These are phyloP conservation scores for Acestrorhynchus altus DNA, from an alignment of 2,797 vertebrate genomes.

Conservation along the genomic window DNA sequence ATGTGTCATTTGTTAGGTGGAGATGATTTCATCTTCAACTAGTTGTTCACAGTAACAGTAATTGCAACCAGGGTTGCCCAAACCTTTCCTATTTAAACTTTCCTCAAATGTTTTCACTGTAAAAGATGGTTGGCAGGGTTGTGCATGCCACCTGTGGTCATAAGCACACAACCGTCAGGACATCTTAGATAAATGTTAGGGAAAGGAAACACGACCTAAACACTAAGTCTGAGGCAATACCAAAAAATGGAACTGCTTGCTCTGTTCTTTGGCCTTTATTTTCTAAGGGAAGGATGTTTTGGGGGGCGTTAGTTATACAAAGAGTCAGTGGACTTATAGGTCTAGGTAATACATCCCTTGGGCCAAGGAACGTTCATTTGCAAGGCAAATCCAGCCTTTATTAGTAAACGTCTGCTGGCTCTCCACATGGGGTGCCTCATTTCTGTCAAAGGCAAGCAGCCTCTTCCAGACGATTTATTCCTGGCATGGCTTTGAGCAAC, in stretches of 20 bases:
- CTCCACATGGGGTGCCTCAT: slow-evolving; percentile 60
- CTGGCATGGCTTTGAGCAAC: slow-evolving; percentile 40
- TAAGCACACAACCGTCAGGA: neutral
- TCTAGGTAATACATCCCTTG: slow-evolving; percentile 30
- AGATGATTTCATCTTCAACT: no score
- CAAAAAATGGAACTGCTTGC: neutral
- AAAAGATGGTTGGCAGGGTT: neutral
- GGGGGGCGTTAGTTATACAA: slow-evolving; percentile 16
- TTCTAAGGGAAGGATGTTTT: neutral
- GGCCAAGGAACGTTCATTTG: slow-evolving; percentile 61
- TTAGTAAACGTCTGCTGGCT: slow-evolving; percentile 52
- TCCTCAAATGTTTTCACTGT: neutral
- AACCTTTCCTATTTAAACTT: no score
- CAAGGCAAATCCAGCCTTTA: slow-evolving; percentile 56
- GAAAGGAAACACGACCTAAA: neutral
- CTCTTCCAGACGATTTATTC: slow-evolving; percentile 59
- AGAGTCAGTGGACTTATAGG: slow-evolving; percentile 4
- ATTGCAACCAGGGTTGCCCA: no score
- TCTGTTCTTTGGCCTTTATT: slow-evolving; percentile 7
- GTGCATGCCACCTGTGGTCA: neutral
- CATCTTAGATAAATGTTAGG: neutral
- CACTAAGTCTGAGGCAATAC: neutral
- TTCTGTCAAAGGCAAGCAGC: slow-evolving; percentile 52
- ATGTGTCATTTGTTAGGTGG: no score
- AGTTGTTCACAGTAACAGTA: no score